A percentile compares a stretch with the other conserved stretches of the same genome.
Evolutionary conservation across 2,888 invertebrate species (phyloP).

Genomic region (Anoplius nigerrimus): DNA sequence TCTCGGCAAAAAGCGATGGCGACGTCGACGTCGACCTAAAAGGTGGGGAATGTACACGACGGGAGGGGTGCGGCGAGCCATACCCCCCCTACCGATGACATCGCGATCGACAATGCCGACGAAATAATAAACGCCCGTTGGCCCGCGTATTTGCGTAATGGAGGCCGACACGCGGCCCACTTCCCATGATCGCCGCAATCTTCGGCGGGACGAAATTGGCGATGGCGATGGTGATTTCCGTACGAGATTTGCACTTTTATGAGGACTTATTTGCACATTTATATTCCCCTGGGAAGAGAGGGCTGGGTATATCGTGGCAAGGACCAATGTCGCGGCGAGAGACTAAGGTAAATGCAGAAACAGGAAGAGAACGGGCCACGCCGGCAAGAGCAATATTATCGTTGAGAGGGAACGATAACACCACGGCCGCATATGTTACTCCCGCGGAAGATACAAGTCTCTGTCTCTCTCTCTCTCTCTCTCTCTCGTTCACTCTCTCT

Average conservation of each 20-base stretch:
- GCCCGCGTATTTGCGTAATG: too few relatives aligned
- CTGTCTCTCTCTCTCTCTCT: conserved; percentile 15
- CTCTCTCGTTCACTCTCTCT: conserved; percentile 2
- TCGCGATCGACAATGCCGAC: too few relatives aligned
- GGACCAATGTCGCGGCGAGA: conserved; percentile 23
- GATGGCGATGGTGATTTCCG: conserved; percentile 23
- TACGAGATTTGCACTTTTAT: conserved; percentile 31
- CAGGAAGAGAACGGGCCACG: conserved; percentile 47
- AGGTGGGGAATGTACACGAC: too few relatives aligned
- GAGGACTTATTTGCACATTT: conserved; percentile 10
- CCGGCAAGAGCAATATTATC: conserved; percentile 66
- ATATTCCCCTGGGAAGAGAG: conserved; percentile 7
- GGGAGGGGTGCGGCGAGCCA: too few relatives aligned
- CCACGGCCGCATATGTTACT: conserved; percentile 62
- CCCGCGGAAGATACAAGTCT: conserved; percentile 45
- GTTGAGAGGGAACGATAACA: conserved; percentile 68
- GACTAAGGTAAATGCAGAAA: conserved; percentile 40
- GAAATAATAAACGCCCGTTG: too few relatives aligned
- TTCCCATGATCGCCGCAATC: conserved; percentile 11
- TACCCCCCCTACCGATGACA: too few relatives aligned
- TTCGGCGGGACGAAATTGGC: conserved; percentile 24
- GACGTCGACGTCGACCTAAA: too few relatives aligned
- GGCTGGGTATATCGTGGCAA: background rate
- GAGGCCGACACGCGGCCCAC: background rate
- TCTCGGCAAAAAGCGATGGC: too few relatives aligned